phyloP scores from a whole-genome alignment of 1,140 invertebrate genomes.

The Panulirus ornatus region DNA sequence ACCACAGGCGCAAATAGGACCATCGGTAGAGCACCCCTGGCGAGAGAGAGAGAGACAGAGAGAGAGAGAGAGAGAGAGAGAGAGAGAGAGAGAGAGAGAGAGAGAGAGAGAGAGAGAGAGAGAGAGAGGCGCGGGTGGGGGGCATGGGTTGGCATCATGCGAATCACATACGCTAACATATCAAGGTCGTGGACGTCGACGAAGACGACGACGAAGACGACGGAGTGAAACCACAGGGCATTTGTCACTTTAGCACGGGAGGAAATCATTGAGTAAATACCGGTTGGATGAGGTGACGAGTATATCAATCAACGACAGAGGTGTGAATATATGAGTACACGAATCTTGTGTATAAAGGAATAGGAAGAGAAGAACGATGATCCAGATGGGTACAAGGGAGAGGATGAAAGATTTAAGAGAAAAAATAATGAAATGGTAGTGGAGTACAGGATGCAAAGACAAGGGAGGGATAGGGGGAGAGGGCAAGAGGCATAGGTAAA shows the following conservation, averaged over 20 bases:
- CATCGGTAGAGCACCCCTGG: not conserved
- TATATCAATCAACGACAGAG: no score
- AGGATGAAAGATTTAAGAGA: not conserved
- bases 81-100: constrained; percentile 34
- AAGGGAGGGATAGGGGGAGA: not conserved
- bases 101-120: constrained; percentile 7
- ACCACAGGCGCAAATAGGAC: not conserved
- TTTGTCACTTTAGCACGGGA: no score
- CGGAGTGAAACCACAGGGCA: no score
- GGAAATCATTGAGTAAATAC: no score
- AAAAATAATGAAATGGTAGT: not conserved
- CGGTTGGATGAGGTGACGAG: no score
- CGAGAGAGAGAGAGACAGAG: constrained; percentile 13
- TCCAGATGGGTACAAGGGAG: no score
- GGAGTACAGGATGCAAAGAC: not conserved
- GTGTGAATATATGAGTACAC: no score
- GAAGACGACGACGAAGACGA: no score
- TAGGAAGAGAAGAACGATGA: no score
- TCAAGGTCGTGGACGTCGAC: no score
- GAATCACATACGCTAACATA: no score
- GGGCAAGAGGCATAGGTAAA: constrained; percentile 3
- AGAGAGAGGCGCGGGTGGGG: not conserved
- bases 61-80: constrained; percentile 34
- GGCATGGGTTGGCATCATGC: not conserved
- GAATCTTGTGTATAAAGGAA: no score